phyloP scores from a whole-genome alignment of 2,888 invertebrate species.

The Camponotus fellah region DNA sequence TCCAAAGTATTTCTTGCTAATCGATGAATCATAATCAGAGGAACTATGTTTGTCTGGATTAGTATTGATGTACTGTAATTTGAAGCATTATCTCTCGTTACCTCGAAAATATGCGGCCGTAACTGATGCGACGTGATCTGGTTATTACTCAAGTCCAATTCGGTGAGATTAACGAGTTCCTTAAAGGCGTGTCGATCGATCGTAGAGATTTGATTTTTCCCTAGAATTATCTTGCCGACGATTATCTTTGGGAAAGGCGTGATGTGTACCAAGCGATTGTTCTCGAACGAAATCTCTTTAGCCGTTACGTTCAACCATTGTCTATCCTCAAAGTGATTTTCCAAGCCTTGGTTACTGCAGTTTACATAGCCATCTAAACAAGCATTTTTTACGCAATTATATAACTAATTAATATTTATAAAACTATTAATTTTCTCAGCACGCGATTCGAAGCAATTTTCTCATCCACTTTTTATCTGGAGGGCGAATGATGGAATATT shows the following conservation, averaged over 20 bases:
- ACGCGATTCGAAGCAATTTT: neutral
- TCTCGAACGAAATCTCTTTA: slow-evolving; percentile 78
- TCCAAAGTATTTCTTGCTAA: neutral
- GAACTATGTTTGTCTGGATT: neutral
- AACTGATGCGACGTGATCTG: slow-evolving; percentile 88
- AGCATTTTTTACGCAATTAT: neutral
- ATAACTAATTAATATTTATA: too few species aligned
- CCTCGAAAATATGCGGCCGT: slow-evolving; percentile 90
- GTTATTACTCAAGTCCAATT: slow-evolving; percentile 91
- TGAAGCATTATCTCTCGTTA: slow-evolving; percentile 78
- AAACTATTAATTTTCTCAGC: neutral
- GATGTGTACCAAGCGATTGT: slow-evolving; percentile 83
- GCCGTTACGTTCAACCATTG: slow-evolving; percentile 87
- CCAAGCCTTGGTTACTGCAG: slow-evolving; percentile 87
- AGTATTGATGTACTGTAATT: neutral
- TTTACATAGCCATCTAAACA: slow-evolving; percentile 83
- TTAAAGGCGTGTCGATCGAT: slow-evolving; percentile 90
- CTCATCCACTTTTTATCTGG: neutral
- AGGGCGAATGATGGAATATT: neutral
- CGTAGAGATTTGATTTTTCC: slow-evolving; percentile 88
- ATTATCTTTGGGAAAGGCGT: slow-evolving; percentile 87
- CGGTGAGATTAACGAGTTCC: slow-evolving; percentile 88
- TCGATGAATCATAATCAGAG: slow-evolving; percentile 6
- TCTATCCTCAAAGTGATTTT: slow-evolving; percentile 86
- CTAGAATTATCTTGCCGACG: slow-evolving; percentile 88